These are phyloP conservation scores for Sipha maydis DNA, from an alignment of 2,888 invertebrate species.

Conservation along the genomic window DNA sequence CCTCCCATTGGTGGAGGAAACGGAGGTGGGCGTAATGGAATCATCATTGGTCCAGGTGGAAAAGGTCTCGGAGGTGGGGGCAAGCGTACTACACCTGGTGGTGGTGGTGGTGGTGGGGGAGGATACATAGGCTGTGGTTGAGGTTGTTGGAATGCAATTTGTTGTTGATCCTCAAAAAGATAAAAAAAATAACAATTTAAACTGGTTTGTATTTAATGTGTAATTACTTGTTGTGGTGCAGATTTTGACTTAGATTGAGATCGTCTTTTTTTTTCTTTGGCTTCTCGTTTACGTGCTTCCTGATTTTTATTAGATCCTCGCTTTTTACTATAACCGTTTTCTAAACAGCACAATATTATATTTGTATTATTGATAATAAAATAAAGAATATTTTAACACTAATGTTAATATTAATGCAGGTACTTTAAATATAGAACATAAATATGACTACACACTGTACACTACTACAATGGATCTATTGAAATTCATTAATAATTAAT, in stretches of 20 bases:
- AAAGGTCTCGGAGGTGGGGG: conserved; percentile 52
- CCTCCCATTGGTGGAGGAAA: conserved; percentile 54
- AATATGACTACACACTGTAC: no score
- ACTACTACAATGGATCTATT: no score
- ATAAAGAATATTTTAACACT: not conserved
- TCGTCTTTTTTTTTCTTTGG: conserved; percentile 44
- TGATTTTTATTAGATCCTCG: conserved; percentile 46
- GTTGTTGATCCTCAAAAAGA: conserved; percentile 38
- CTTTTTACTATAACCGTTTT: conserved; percentile 33
- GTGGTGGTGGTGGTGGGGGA: conserved; percentile 39
- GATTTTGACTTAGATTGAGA: conserved; percentile 52
- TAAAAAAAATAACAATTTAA: not conserved
- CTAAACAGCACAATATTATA: not conserved
- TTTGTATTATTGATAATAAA: not conserved
- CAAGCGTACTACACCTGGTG: conserved; percentile 46
- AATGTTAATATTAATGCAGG: not conserved
- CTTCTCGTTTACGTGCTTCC: conserved; percentile 47
- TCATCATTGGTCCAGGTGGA: conserved; percentile 57
- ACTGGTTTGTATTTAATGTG: not conserved
- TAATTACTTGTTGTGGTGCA: conserved; percentile 38
- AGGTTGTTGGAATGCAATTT: conserved; percentile 47
- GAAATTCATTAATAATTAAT: no score
- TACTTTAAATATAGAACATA: no score
- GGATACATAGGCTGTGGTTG: conserved; percentile 53
- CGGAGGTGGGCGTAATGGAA: conserved; percentile 44